Percentiles rank a stretch among this genome's conserved stretches.
Evolutionary conservation across 1,140 invertebrate genomes (phyloP).

Genomic region (Nephila pilipes): DNA sequence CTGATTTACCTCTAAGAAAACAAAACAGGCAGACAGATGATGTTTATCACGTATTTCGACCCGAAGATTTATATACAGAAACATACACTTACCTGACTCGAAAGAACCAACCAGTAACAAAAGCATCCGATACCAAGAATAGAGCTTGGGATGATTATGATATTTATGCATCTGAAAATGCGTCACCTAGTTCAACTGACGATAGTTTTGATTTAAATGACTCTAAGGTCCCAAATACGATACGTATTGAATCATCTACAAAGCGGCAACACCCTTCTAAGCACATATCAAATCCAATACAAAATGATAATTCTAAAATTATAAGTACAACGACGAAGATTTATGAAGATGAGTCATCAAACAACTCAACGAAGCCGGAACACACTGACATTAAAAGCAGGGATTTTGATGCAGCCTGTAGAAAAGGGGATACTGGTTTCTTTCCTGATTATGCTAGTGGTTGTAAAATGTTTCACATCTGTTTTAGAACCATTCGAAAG

Average conservation of each 20-base stretch:
- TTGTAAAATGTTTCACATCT: constrained; percentile 75
- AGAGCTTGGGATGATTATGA: constrained; percentile 35
- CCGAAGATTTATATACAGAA: constrained; percentile 68
- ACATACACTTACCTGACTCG: constrained; percentile 25
- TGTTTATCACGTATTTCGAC: constrained; percentile 60
- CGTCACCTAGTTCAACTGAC: constrained; percentile 34
- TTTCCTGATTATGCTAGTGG: constrained; percentile 74
- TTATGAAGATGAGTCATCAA: not conserved
- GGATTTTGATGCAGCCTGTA: constrained; percentile 49
- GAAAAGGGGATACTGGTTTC: constrained; percentile 68
- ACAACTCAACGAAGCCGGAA: not conserved
- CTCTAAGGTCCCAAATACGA: constrained; percentile 46
- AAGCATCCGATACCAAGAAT: not conserved
- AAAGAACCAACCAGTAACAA: not conserved
- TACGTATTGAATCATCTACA: constrained; percentile 8
- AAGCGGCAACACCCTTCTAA: constrained; percentile 22
- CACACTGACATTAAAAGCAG: not conserved
- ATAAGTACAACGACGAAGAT: not conserved
- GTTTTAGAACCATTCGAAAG: constrained; percentile 65
- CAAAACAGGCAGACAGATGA: constrained; percentile 55
- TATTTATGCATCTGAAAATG: not conserved
- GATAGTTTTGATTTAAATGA: not conserved
- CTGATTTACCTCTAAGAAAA: not conserved
- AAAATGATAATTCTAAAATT: not conserved
- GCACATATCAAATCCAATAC: not conserved